These are phyloP conservation scores for Nymphalis urticae DNA, from an alignment of 2,888 invertebrate genomes.

Conservation along the genomic window DNA sequence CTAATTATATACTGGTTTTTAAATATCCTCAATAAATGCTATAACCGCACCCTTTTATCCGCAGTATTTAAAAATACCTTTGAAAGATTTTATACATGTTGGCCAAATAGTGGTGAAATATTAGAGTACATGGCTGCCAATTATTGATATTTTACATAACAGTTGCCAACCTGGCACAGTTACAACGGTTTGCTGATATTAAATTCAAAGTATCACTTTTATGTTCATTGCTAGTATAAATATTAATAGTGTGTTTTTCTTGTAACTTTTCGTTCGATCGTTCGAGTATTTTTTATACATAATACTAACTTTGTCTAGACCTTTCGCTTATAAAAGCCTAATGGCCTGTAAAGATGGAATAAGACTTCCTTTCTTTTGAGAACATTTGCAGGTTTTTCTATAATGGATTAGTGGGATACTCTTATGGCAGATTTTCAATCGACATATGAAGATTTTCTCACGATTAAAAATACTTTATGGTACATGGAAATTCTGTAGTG, in stretches of 20 bases:
- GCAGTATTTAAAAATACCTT: slow-evolving; percentile 6
- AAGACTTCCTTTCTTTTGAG: too few relatives aligned
- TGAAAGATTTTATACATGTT: slow-evolving; percentile 19
- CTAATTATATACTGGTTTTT: neutral
- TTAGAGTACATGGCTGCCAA: slow-evolving; percentile 30
- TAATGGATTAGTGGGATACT: too few relatives aligned
- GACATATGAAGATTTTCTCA: too few relatives aligned
- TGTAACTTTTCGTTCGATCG: neutral
- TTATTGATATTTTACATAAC: slow-evolving; percentile 35
- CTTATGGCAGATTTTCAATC: too few relatives aligned
- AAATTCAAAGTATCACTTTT: slow-evolving; percentile 35
- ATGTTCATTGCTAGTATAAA: slow-evolving; percentile 27
- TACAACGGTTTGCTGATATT: slow-evolving; percentile 34
- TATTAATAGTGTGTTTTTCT: slow-evolving; percentile 7
- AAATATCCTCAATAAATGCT: neutral
- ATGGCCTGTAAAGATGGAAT: too few relatives aligned
- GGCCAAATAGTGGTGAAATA: slow-evolving; percentile 34
- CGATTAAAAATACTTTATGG: too few relatives aligned
- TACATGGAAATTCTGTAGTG: too few relatives aligned
- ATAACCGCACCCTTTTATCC: neutral
- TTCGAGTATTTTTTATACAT: too few relatives aligned
- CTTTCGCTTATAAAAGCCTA: too few relatives aligned
- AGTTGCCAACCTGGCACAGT: slow-evolving; percentile 37
- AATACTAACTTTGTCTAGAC: too few relatives aligned
- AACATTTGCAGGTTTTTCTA: too few relatives aligned